Base-by-base conservation (phyloP, 2,113 vertebrate species). In the Phycodurus eques region DNA sequence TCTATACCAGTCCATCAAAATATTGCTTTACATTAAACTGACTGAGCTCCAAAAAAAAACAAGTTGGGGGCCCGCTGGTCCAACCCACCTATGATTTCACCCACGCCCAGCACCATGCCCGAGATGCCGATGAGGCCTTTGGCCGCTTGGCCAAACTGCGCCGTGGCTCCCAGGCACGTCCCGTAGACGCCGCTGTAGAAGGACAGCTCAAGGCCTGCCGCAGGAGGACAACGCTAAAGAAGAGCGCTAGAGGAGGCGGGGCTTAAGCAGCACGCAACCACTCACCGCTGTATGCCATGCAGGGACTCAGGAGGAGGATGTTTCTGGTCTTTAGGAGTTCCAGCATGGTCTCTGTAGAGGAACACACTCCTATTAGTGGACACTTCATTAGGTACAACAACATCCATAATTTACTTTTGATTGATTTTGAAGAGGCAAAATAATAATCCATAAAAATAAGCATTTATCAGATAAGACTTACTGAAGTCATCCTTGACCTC, bases 121-220 rank as follows among this genome's bases (percentile, higher is more conserved):
- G 96, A 98, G 57, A 99, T 95, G 67, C 97, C 97, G 77, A 99
- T 97, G 44, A 99, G 89, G 80, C 96, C 94, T 89, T 97, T 98
- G 61, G 95, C 94, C 71, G 93, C 91, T 0, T 62, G 80, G 70
- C 95, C 96, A 84, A 99, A 99, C 4, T 92, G 88, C 11, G 94
- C 86, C 2, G 96, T 94, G 2, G 97, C 95, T 14, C 96, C 97
- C 6, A 99, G 94, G 59, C 96, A 99, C 0, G 97, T 99, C 54
- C 98, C 98, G 33, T 97, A 99, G 0, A 99, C 95, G 19, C 97
- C 97, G 73, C 96, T 96, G 88, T 98, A 98, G 92, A 99, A 99
- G 0, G 95, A 95, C 68, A 99, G 89, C 79, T 96, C 95, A 85
- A 99, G 87, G 85, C 98, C 98, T 99, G 83, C 12, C 9, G 33